These are phyloP conservation scores for Astyanax mexicanus DNA, from an alignment of 2,797 vertebrate species.

Conservation along the genomic window DNA sequence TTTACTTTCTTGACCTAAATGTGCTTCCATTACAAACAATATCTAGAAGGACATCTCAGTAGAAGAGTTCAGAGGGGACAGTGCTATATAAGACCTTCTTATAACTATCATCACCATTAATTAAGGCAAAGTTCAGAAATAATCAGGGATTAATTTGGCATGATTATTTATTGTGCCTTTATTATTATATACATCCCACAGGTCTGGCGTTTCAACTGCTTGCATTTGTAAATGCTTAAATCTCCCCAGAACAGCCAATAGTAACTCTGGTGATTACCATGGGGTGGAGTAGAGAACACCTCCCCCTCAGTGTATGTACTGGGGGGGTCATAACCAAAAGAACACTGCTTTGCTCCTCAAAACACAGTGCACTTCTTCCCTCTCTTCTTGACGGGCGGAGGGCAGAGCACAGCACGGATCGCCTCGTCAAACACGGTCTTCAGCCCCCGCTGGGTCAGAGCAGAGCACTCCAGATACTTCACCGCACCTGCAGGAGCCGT, in stretches of 20 bases:
- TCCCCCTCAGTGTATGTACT: background rate
- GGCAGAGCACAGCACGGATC: conserved; percentile 89
- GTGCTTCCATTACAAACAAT: too few species aligned
- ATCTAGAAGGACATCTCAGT: conserved; percentile 28
- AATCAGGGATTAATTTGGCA: conserved; percentile 36
- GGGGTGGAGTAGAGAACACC: conserved; percentile 14
- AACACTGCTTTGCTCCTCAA: conserved; percentile 57
- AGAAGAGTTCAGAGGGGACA: background rate
- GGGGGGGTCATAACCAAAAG: background rate
- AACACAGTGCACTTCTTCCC: conserved; percentile 87
- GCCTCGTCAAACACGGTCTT: conserved; percentile 91
- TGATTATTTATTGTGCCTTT: conserved; percentile 26
- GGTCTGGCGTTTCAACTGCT: conserved; percentile 36
- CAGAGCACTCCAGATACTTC: conserved; percentile 89
- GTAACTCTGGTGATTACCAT: conserved; percentile 46
- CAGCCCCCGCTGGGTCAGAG: conserved; percentile 87
- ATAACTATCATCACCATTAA: conserved; percentile 10
- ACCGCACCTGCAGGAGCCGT: conserved; percentile 76
- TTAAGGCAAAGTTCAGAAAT: conserved; percentile 51
- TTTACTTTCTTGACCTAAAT: too few species aligned
- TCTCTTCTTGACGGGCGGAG: conserved; percentile 84
- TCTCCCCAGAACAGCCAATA: conserved; percentile 40
- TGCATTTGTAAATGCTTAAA: background rate
- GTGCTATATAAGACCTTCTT: background rate
- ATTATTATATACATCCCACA: background rate